phyloP scores from a whole-genome alignment of 2,113 vertebrate species.

The Panurus biarmicus region DNA sequence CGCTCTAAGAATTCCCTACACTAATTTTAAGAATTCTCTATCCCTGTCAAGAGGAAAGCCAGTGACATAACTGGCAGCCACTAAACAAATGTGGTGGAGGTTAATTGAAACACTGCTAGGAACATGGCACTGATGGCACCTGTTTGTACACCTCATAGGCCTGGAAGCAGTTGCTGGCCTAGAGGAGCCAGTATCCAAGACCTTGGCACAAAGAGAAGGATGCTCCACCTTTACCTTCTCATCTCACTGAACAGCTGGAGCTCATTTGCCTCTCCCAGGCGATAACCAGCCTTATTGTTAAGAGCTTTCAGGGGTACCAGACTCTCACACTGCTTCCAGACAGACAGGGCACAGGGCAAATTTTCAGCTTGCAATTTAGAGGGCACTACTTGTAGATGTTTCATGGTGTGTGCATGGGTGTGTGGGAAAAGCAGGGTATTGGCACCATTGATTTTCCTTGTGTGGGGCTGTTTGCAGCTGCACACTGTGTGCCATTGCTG shows the following conservation, averaged over 20 bases:
- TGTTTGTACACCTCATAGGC: background rate
- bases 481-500: rapidly evolving
- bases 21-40: background rate
- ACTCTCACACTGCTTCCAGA: background rate
- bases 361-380: background rate
- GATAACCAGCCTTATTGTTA: background rate
- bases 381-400: background rate
- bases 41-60: background rate
- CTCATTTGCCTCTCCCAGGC: background rate
- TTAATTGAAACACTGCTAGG: background rate
- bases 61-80: background rate
- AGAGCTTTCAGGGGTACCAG: background rate
- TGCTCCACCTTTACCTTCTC: background rate
- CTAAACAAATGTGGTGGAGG: background rate
- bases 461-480: background rate
- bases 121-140: background rate
- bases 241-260: background rate
- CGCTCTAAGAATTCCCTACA: background rate
- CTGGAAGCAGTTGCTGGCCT: background rate
- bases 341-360: background rate
- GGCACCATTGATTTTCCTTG: background rate
- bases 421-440: background rate
- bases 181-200: background rate
- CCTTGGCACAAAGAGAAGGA: background rate
- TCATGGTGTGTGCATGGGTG: background rate